Percentiles rank a stretch among this genome's conserved stretches.
phyloP scores from a whole-genome alignment of 2,113 vertebrate genomes.

The Protobothrops mucrosquamatus region DNA sequence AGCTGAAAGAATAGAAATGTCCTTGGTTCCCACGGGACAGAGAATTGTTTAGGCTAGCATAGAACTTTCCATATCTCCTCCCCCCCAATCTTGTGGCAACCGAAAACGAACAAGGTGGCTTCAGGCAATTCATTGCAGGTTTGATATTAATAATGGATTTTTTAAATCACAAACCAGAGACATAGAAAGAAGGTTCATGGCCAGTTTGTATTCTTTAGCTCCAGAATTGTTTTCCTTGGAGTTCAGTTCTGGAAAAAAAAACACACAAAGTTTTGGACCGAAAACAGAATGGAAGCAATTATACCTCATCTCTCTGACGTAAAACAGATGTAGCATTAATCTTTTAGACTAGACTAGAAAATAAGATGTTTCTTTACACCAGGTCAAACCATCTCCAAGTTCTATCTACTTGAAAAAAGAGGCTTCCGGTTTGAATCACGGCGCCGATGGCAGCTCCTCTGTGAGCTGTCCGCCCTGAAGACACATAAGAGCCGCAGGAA shows the following conservation, averaged over 20 bases:
- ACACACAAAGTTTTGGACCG: not conserved
- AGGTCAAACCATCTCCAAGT: not conserved
- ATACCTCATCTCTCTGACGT: not conserved
- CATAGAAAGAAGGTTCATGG: not conserved
- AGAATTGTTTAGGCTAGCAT: too few relatives aligned
- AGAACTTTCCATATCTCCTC: too few relatives aligned
- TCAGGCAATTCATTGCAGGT: too few relatives aligned
- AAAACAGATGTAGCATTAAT: not conserved
- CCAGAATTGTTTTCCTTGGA: not conserved
- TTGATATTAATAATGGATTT: not conserved
- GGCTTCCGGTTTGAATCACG: too few relatives aligned
- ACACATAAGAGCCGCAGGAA: too few relatives aligned
- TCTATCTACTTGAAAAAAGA: not conserved
- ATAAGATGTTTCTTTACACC: not conserved
- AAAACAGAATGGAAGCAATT: not conserved
- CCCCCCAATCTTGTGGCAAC: too few relatives aligned
- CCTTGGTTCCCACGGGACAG: too few relatives aligned
- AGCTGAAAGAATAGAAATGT: too few relatives aligned
- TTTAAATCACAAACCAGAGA: not conserved
- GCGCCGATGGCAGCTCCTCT: too few relatives aligned
- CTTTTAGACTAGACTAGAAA: not conserved
- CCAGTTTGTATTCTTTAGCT: not conserved
- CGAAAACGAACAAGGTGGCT: too few relatives aligned
- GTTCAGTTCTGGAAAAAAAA: not conserved
- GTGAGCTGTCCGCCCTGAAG: too few relatives aligned